Evolutionary conservation across 2,113 vertebrate genomes (phyloP).

Genomic region (Noturus placidus): DNA sequence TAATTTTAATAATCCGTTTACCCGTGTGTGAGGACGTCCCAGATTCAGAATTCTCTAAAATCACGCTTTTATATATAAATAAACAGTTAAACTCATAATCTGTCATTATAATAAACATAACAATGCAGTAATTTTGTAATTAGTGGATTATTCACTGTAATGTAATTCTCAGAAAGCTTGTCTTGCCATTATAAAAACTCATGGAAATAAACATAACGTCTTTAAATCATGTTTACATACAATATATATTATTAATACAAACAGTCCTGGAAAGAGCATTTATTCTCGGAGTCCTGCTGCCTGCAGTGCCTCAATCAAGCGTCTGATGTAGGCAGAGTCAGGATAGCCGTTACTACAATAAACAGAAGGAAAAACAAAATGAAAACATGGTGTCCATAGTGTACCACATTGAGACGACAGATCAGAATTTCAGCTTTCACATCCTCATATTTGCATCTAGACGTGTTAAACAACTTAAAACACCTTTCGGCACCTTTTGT

Average conservation of each 20-base stretch:
- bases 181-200: neutral
- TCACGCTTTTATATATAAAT: no score
- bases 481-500: no score
- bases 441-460: no score
- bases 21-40: neutral
- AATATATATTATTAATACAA: neutral
- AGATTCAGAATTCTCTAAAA: neutral
- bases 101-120: neutral
- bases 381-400: neutral
- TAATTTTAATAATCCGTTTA: neutral
- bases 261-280: neutral
- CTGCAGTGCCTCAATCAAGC: constrained; percentile 48
- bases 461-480: no score
- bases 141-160: neutral
- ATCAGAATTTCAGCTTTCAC: no score
- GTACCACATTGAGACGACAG: no score
- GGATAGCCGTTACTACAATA: constrained; percentile 66
- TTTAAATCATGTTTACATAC: neutral
- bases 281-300: constrained; percentile 47
- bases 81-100: neutral
- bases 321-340: constrained; percentile 57
- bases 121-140: neutral
- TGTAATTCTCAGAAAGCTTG: neutral
- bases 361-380: neutral
- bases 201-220: neutral